These are phyloP conservation scores for Bathybates hornii DNA, from an alignment of 2,113 vertebrate genomes.

Conservation along the genomic window DNA sequence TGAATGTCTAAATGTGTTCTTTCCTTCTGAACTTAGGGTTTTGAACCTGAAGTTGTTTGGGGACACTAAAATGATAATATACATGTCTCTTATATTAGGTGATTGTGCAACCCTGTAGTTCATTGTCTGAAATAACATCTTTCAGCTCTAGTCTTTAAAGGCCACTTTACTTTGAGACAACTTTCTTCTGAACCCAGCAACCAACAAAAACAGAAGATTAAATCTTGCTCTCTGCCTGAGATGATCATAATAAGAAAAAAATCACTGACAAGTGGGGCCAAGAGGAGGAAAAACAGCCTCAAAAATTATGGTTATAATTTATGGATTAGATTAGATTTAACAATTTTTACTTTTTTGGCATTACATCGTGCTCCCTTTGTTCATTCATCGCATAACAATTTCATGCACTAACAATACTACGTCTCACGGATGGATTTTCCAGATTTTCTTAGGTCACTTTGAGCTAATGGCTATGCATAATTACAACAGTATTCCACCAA, in stretches of 20 bases:
- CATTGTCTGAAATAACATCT: not conserved
- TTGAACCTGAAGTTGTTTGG: not conserved
- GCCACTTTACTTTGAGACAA: not conserved
- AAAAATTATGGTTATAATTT: not conserved
- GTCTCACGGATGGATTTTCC: not conserved
- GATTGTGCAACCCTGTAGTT: not conserved
- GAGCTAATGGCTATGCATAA: conserved; percentile 17
- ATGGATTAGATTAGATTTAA: not conserved
- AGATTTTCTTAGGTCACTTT: not conserved
- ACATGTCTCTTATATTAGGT: not conserved
- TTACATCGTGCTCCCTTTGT: not conserved
- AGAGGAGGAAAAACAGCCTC: not conserved
- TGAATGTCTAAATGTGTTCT: not conserved
- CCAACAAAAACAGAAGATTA: not conserved
- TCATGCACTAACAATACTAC: not conserved
- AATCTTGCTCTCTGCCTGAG: not conserved
- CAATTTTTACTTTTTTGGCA: fast-evolving
- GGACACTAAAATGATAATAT: not conserved
- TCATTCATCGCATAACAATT: not conserved
- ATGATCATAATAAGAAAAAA: not conserved
- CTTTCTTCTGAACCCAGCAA: not conserved
- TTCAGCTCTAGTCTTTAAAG: not conserved
- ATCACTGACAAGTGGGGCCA: not conserved
- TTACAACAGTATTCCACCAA: conserved; percentile 20
- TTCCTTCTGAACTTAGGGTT: not conserved